phyloP scores from a whole-genome alignment of 2,888 invertebrate genomes.

The Leptopilina drosophilae region DNA sequence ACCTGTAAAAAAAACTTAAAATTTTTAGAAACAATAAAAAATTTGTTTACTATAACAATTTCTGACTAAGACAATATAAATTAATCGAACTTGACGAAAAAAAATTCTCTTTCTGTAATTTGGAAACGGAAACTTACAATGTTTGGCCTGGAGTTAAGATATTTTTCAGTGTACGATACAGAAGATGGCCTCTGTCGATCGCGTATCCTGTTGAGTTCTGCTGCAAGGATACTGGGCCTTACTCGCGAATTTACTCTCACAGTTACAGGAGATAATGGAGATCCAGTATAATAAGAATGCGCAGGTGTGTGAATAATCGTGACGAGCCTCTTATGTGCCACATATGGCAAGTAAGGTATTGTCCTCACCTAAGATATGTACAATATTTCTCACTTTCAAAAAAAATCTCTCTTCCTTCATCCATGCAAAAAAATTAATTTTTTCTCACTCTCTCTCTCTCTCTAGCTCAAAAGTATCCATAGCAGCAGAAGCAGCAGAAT shows the following conservation, averaged over 20 bases:
- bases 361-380: conserved; percentile 63
- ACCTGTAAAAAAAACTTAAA: no score
- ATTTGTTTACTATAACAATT: no score
- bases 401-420: not conserved
- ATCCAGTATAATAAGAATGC: conserved; percentile 70
- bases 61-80: no score
- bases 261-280: conserved; percentile 64
- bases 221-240: conserved; percentile 73
- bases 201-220: conserved; percentile 75
- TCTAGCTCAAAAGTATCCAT: conserved; percentile 7
- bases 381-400: conserved; percentile 43
- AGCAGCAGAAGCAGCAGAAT: conserved; percentile 38
- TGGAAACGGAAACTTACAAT: conserved; percentile 68
- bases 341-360: conserved; percentile 74
- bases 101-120: conserved; percentile 1
- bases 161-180: conserved; percentile 82
- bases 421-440: not conserved
- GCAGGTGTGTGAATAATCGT: conserved; percentile 72
- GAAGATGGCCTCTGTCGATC: conserved; percentile 69
- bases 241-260: conserved; percentile 73
- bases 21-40: no score
- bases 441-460: not conserved
- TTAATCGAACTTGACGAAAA: no score
- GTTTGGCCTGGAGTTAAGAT: conserved; percentile 88
- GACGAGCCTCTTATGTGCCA: conserved; percentile 77